Evolutionary conservation across 2,113 vertebrate genomes (phyloP), one percentile per base, ranked within the genome.

Genomic region (Sinocyclocheilus grahami): DNA sequence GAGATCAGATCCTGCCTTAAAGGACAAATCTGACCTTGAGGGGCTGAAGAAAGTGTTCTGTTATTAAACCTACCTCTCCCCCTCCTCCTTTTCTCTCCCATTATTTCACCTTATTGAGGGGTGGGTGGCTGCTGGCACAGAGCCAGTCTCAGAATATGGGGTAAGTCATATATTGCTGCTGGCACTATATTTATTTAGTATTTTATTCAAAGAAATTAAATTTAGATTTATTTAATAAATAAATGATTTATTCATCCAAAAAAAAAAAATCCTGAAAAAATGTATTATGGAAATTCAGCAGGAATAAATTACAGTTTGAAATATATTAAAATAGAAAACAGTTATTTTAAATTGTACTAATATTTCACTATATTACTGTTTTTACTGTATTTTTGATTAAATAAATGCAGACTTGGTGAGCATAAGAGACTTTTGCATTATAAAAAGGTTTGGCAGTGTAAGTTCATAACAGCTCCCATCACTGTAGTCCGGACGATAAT

Each of bases 141-240:
- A 8, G 72, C 85, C 85, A 13, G 53, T 83, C 55, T 77, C 8
- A 46, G 79, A 74, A 81, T 74, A 74, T 74, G 53, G 78, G 85
- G 78, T 86, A 85, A 90, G 85, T 90, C 85, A 88, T 58, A 60
- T 72, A 71, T 78, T 53, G 71, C 87, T 86, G 62, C 87, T 83
- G 89, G 86, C 85, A 84, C 55, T 30, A 30, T 30, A 30, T 30
- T 30, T 30, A 30, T 30, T 60, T 37, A 60, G 58, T 60, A n/a
- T 3, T 6, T 7, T 20, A 20, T 58, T 20, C 5, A 58, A 58
- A 22, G 2, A n/a, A 60, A 9, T 22, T 22, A n/a, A n/a, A n/a
- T n/a, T n/a, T n/a, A 30, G 30, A 30, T 30, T 30, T 30, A 30
- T 30, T 30, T 30, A 1, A 30, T 30, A 30, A 30, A 30, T 30